Conservation (phyloP, 37 sponge, comb jelly and placozoan genomes). For the Geodia barretti region DNA sequence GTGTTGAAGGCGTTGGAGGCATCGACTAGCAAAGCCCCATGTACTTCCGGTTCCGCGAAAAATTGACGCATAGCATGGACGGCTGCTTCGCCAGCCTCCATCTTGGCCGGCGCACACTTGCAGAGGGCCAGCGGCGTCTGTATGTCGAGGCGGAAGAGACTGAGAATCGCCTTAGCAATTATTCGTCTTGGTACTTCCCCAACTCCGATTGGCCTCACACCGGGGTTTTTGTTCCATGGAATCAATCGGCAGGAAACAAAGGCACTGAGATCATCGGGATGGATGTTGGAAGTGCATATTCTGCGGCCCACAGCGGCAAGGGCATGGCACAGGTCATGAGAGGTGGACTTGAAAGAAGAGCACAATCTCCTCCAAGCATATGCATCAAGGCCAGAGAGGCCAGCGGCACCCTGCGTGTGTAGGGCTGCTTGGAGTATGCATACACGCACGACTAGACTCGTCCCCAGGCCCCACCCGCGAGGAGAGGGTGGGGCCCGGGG, state of each 20-base stretch:
- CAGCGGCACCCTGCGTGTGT: constrained; percentile 19
- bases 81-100: background rate
- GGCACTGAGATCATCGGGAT: constrained; percentile 10
- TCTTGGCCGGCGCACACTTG: background rate
- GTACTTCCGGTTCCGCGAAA: background rate
- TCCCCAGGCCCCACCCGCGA: too few relatives aligned
- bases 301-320: background rate
- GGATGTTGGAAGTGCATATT: constrained; percentile 7
- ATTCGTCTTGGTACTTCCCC: constrained; percentile 24
- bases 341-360: background rate
- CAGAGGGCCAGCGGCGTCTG: background rate
- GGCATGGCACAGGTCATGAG: background rate
- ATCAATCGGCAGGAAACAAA: constrained; percentile 17
- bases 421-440: too few relatives aligned
- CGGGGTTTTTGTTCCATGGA: constrained; percentile 6
- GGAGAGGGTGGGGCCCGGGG: too few relatives aligned
- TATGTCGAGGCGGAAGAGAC: background rate
- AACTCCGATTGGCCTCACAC: constrained; percentile 14
- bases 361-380: constrained; percentile 29
- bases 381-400: constrained; percentile 35
- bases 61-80: background rate
- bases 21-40: background rate
- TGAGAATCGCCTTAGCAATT: constrained; percentile 12
- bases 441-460: too few relatives aligned
- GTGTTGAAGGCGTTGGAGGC: constrained; percentile 11